Percentiles rank a stretch among this genome's conserved stretches.
Conservation (phyloP, 2,113 vertebrate genomes). For the Sceloporus undulatus region DNA sequence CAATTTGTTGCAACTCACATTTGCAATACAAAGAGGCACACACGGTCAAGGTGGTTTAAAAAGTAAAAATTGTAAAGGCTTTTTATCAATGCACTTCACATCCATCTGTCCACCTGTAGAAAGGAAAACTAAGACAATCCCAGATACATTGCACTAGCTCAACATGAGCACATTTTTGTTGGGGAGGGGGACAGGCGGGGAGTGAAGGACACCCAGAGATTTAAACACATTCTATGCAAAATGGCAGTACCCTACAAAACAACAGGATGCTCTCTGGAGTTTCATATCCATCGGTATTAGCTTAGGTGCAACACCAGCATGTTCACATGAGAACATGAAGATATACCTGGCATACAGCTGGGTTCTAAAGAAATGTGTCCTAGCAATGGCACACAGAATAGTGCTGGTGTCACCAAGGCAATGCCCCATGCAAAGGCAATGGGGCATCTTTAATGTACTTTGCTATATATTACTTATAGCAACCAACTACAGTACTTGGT, state of each 20-base stretch:
- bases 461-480: background rate
- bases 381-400: background rate
- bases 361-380: background rate
- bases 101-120: slow-evolving; percentile 58
- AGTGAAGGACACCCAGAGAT: background rate
- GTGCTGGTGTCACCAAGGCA: background rate
- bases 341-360: background rate
- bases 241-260: slow-evolving; percentile 1
- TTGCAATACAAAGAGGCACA: slow-evolving; percentile 82
- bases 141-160: slow-evolving; percentile 52
- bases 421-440: background rate
- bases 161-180: slow-evolving; percentile 57
- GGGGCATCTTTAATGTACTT: background rate
- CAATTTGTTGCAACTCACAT: slow-evolving; percentile 68
- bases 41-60: slow-evolving; percentile 77
- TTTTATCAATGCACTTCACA: slow-evolving; percentile 61
- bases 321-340: background rate
- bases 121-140: slow-evolving; percentile 55
- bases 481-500: background rate
- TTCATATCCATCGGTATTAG: background rate
- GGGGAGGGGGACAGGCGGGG: background rate
- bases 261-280: slow-evolving; percentile 45
- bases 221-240: slow-evolving; percentile 40
- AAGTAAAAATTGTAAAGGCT: slow-evolving; percentile 76
- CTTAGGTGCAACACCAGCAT: background rate